A percentile compares a stretch with the other conserved stretches of the same genome.
These are phyloP conservation scores for Tachuris rubrigastra DNA, from an alignment of 2,113 vertebrate species.

Conservation along the genomic window DNA sequence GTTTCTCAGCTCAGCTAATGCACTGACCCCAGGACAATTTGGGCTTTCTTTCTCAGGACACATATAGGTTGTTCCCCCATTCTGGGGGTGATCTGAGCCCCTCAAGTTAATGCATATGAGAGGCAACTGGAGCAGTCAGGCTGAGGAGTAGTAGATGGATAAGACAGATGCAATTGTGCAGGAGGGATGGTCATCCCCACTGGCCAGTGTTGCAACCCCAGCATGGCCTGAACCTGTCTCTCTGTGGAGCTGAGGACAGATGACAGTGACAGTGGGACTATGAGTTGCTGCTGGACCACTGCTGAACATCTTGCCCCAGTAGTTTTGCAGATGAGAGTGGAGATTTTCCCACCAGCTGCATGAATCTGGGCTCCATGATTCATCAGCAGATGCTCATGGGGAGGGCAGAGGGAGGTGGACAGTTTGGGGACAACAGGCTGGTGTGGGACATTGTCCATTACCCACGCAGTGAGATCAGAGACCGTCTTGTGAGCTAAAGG, in stretches of 20 bases:
- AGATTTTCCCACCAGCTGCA: not conserved
- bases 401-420: not conserved
- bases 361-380: not conserved
- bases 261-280: not conserved
- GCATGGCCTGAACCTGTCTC: fast-evolving
- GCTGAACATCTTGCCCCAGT: not conserved
- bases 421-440: not conserved
- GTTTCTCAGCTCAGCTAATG: not conserved
- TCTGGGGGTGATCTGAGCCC: not conserved
- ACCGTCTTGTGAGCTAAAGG: not conserved
- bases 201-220: fast-evolving
- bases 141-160: not conserved
- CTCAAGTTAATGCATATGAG: not conserved
- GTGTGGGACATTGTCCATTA: not conserved
- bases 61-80: not conserved
- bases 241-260: not conserved
- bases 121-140: too few species aligned
- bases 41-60: not conserved
- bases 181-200: not conserved
- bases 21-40: not conserved
- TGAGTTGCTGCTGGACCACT: fast-evolving
- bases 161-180: not conserved
- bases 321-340: not conserved
- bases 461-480: fast-evolving
- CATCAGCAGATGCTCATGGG: fast-evolving